Evolutionary conservation across 2,888 invertebrate species (phyloP).

Genomic region (Tachystola acroxantha): DNA sequence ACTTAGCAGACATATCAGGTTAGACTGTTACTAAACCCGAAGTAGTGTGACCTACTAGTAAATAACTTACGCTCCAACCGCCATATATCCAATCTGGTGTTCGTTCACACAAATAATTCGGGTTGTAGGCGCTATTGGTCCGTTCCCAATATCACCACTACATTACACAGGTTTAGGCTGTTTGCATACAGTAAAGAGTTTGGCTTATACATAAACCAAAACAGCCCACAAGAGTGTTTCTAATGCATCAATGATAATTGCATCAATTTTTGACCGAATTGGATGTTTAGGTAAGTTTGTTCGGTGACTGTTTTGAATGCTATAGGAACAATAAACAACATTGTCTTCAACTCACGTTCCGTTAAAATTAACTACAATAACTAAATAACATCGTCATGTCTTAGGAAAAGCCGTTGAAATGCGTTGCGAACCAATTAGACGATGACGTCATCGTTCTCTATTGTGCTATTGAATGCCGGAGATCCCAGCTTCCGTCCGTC

Average conservation of each 20-base stretch:
- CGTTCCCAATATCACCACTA: neutral
- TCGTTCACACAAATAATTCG: neutral
- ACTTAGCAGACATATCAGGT: too few relatives aligned
- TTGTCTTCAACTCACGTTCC: too few relatives aligned
- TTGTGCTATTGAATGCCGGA: neutral
- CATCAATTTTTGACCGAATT: too few relatives aligned
- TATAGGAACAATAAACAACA: too few relatives aligned
- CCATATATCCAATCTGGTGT: neutral
- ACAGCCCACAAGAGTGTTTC: too few relatives aligned
- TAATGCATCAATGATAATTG: too few relatives aligned
- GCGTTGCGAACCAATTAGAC: conserved; percentile 1
- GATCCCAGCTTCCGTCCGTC: neutral
- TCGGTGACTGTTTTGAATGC: too few relatives aligned
- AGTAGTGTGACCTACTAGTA: too few relatives aligned
- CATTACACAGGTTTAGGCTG: neutral
- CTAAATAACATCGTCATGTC: neutral
- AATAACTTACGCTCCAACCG: neutral
- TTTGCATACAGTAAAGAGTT: neutral
- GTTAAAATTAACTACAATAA: neutral
- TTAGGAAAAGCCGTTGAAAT: neutral
- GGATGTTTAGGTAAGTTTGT: too few relatives aligned
- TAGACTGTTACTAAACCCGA: too few relatives aligned
- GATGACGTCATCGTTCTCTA: neutral
- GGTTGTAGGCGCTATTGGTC: neutral
- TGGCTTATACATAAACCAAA: too few relatives aligned